Conservation (phyloP, 1,140 invertebrate genomes). For the Caenorhabditis inopinata region DNA sequence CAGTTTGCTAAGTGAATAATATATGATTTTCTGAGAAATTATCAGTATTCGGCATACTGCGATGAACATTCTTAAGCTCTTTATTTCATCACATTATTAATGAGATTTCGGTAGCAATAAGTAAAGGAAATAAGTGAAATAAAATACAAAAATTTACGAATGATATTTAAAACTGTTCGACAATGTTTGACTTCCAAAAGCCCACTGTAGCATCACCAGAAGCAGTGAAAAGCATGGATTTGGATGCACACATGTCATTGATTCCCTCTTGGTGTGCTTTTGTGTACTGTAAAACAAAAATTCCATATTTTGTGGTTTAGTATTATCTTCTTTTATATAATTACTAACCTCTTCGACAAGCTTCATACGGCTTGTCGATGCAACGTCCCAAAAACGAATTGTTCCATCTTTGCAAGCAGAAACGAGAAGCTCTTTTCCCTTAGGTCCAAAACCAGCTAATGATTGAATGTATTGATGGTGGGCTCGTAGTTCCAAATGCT, state of each 20-base stretch:
- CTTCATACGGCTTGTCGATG: not conserved
- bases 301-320: constrained; percentile 70
- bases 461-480: constrained; percentile 46
- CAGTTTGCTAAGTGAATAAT: too few relatives aligned
- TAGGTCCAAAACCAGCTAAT: constrained; percentile 64
- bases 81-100: constrained; percentile 4
- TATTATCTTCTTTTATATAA: not conserved
- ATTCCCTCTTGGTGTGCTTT: constrained; percentile 75
- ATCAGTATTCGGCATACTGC: too few relatives aligned
- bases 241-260: constrained; percentile 77
- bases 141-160: not conserved
- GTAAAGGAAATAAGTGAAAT: not conserved
- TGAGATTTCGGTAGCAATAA: not conserved
- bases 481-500: constrained; percentile 42
- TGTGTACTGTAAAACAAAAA: constrained; percentile 74
- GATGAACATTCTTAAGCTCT: constrained; percentile 15
- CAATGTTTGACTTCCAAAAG: constrained; percentile 30
- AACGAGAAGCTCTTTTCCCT: constrained; percentile 69
- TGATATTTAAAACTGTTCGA: not conserved
- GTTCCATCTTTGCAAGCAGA: constrained; percentile 79
- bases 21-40: too few relatives aligned
- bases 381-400: constrained; percentile 74
- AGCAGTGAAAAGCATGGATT: constrained; percentile 77
- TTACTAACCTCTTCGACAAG: constrained; percentile 38
- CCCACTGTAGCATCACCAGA: constrained; percentile 67